Evolutionary conservation across 2,888 invertebrate genomes (phyloP).

Genomic region (Odontothrips loti): DNA sequence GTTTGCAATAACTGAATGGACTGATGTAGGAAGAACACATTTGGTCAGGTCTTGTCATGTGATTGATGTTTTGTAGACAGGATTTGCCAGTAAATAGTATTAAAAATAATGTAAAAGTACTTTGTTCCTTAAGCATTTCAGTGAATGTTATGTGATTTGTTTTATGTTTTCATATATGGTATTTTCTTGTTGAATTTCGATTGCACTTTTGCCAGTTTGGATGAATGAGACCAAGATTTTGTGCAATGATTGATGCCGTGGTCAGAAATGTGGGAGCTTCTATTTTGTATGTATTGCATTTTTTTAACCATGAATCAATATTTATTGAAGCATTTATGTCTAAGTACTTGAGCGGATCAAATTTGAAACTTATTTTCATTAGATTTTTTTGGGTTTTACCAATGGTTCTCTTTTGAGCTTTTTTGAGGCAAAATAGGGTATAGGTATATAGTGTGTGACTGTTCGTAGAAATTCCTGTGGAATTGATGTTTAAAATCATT

Average conservation of each 20-base stretch:
- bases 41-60: not conserved
- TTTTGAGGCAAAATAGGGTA: not conserved
- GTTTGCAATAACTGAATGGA: conserved; percentile 2
- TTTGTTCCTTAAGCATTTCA: too few species aligned
- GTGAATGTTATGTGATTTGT: too few species aligned
- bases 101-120: not conserved
- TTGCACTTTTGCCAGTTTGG: too few species aligned
- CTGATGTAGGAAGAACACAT: not conserved
- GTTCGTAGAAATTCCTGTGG: not conserved
- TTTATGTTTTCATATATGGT: too few species aligned
- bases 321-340: not conserved
- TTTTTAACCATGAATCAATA: not conserved
- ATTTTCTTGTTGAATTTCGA: too few species aligned
- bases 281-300: not conserved
- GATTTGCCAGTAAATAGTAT: not conserved
- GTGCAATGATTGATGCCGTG: not conserved
- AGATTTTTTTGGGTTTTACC: not conserved
- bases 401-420: not conserved
- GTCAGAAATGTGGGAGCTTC: not conserved
- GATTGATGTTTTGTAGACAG: not conserved
- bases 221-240: not conserved
- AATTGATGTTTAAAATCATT: not conserved
- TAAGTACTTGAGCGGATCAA: not conserved
- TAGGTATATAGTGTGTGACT: not conserved
- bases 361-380: not conserved